Evolutionary conservation across 2,113 vertebrate species (phyloP), one percentile per base, ranked within the genome.

Genomic region (Passer montanus): DNA sequence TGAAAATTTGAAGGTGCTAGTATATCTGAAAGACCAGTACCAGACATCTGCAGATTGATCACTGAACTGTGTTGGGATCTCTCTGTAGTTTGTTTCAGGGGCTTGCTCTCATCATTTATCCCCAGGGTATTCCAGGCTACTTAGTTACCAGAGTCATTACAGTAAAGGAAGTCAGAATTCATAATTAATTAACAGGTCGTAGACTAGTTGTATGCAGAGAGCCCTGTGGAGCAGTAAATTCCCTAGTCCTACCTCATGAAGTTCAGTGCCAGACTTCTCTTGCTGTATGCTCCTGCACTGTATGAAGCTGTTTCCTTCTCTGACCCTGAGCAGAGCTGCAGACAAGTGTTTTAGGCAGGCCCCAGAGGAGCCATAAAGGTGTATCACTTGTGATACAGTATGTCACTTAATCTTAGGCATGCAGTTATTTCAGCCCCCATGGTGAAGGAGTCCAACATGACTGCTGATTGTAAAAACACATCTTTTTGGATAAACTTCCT

Each of bases 131-230:
- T 96, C 56, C 82, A 93, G 86, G 68, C 87, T 83, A 70, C 88
- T 95, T 87, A 52, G 53, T 84, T 92, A 89, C 75, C 50, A 67
- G 75, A 37, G 84, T 90, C 62, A 50, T 76, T 93, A 64, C 74
- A 70, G 81, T 53, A 88, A 67, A 90, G 91, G 93, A 95, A 94
- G 93, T 95, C 93, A 93, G 87, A 90, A 88, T 96, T 97, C 86
- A 79, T 95, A 93, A 96, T 95, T 97, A 93, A 96, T 96, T 96
- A 97, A 95, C 95, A 94, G 88, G 62, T 96, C 12, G 0, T 95
- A 90, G 94, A 94, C 74, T n/a, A 93, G 92, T 82, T 96, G 81
- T 73, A 30, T 75, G 60, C 58, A 78, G 93, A 90, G 86, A 17
- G 44, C 91, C 89, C 82, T 79, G 28, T 64, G 84, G 92, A 95